Evolutionary conservation across 1,140 invertebrate species (phyloP), one percentile per base, ranked within the genome.

Genomic region (Venturia canescens): DNA sequence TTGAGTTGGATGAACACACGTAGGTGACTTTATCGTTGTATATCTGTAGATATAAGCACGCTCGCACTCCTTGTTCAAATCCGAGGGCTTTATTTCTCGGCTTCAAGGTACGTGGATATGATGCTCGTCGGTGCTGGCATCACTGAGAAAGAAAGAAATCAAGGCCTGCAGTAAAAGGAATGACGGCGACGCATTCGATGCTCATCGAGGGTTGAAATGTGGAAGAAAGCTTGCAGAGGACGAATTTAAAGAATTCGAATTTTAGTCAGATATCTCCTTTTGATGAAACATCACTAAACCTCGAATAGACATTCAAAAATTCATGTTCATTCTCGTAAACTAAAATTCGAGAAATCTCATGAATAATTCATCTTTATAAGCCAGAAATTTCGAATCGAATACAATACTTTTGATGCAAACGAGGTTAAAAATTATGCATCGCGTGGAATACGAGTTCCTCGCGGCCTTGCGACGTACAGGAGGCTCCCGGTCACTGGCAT

Each of bases 351-450:
- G 38, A 57, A 27, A 63, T 44, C 44, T 4, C 44, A 86, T 83
- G 78, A 85, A 86, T 86, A 82, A 86, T 84, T 81, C 83, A 83
- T 34, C 34, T 67, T 80, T 6, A 79, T 29, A 80, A 81, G 80
- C 82, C 67, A 81, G 84, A 84, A 86, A 84, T 67, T 26, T 23
- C 23, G 81, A 83, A 86, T 86, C 83, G 80, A 84, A 84, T 63
- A n/a, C 79, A 80, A 86, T 83, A 84, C 77, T 78, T 84, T 80
- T 84, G 70, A 84, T 84, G 80, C 67, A 86, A 86, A 85, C 83
- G 31, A 9, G 53, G 60, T 29, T 66, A 21, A 34, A 76, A 53
- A 76, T 60, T 26, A 23, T 66, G 23, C 21, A 4, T 66, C 60
- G 9, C 21, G 21, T 57, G n/a, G n/a, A 57, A 66, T 26, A 66